Base-by-base conservation (phyloP, 2,888 invertebrate species). In the Dasypogon diadema region DNA sequence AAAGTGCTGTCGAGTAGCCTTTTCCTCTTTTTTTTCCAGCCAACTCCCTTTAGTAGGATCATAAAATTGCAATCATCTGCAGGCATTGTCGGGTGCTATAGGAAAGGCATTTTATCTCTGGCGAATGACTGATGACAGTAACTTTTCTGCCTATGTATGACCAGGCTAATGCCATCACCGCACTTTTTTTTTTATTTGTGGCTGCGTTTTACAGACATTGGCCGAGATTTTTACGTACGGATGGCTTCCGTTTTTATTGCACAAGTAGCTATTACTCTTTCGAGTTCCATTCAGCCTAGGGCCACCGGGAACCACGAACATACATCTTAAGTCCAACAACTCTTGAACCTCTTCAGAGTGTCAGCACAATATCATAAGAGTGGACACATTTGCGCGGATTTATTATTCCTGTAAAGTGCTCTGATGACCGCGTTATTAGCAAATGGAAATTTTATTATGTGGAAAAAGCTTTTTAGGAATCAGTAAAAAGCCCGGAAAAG, bases 31-130 rank as follows among this genome's bases (percentile, higher is more conserved):
- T 56, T 48, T 42, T 22, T 21, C 24, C 16, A 18, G 48, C 60
- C 73, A 65, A 60, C 76, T 74, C 70, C 30, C 37, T 77, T 76
- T 76, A 79, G 78, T 76, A 77, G 78, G 78, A 78, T 80, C 79
- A 79, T 80, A 80, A 80, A 80, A 80, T 77, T 79, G 79, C 80
- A 80, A 80, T 80, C 79, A 80, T 78, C 78, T 80, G 80, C 79
- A 79, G 79, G 78, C 79, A 78, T 77, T 78, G 78, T 75, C 74
- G 37, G n/a, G 37, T 10, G 73, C 22, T 73, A 56, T 73, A 55
- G 56, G 37, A 73, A 56, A 73, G 51, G 42, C 55, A 73, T 73
- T 56, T 56, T 42, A 55, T 56, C 56, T 37, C 21, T 56, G 37
- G 56, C 14, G 56, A 56, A 73, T 73, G 73, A 73, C 73, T 55